Evolutionary conservation across 2,888 invertebrate species (phyloP), one percentile per base, ranked within the genome.

Genomic region (Drosophila antonietae): DNA sequence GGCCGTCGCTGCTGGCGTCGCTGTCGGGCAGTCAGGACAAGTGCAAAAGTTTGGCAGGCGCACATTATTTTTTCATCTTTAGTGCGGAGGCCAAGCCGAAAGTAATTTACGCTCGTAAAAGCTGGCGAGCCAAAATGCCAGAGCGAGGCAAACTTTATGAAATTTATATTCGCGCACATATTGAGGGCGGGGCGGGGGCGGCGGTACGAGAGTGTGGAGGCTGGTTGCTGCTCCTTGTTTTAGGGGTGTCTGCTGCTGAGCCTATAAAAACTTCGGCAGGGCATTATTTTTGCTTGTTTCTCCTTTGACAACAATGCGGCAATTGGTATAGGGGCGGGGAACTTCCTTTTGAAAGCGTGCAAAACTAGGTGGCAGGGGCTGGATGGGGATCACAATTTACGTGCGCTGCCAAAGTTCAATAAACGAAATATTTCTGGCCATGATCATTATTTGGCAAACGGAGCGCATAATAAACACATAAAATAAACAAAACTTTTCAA

Each of bases 381-480:
- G 14, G 2, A 12, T 12, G 37, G 39, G 44, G 8, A 14, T 66
- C 75, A 61, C 71, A 90, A 87, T 87, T 90, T 87, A 87, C 86
- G 86, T 87, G 90, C 82, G 86, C 80, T 86, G 83, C 80, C 70
- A 91, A 90, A 90, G 90, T 89, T 90, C 90, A 91, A 89, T 91
- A 90, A 91, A 90, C 91, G 89, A 83, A 82, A 88, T 83, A 88
- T 90, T 91, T 90, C 88, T 90, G 86, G 90, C 89, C 84, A 82
- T 90, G 90, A 90, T 90, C 91, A 90, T 90, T 90, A 90, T 91
- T 91, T 91, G 91, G 90, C 91, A 90, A 90, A 88, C 91, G 81
- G 86, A 91, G 91, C 91, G 91, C 91, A 90, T 91, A 91, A 90
- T 90, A 90, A 90, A 91, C 90, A 90, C 87, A 88, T 90, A 90